Percentiles rank a stretch among this genome's conserved stretches.
These are phyloP conservation scores for Ostrea edulis DNA, from an alignment of 1,140 invertebrate species.

Conservation along the genomic window DNA sequence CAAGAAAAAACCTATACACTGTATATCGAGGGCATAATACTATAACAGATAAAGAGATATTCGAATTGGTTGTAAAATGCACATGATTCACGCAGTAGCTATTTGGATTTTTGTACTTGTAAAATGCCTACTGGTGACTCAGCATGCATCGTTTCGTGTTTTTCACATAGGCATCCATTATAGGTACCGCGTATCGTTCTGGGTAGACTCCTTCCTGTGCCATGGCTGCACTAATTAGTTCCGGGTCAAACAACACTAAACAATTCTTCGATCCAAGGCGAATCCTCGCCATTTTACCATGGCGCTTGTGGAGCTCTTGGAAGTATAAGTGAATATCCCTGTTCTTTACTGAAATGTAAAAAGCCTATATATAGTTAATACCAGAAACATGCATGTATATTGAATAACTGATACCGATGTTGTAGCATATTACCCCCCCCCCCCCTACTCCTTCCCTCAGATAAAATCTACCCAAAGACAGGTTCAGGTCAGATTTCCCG, in stretches of 20 bases:
- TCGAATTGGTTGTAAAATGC: no score
- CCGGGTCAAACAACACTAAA: conserved; percentile 41
- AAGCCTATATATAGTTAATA: background rate
- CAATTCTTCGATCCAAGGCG: conserved; percentile 2
- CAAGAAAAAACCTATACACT: no score
- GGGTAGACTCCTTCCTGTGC: conserved; percentile 37
- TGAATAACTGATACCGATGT: no score
- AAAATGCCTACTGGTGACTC: background rate
- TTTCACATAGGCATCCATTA: conserved; percentile 33
- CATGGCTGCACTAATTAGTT: conserved; percentile 16
- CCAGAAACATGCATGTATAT: no score
- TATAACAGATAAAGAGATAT: no score
- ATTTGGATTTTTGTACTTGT: background rate
- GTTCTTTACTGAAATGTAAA: background rate
- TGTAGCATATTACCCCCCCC: no score
- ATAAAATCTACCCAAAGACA: no score
- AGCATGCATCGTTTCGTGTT: background rate
- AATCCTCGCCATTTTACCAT: conserved; percentile 45
- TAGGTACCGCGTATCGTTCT: background rate
- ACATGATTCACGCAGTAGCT: background rate
- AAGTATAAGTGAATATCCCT: conserved; percentile 28
- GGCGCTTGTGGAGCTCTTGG: background rate
- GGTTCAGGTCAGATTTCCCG: no score
- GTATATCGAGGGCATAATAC: no score
- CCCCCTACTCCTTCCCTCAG: no score